Conservation (phyloP, 1,140 invertebrate species). For the Gryllus bimaculatus region DNA sequence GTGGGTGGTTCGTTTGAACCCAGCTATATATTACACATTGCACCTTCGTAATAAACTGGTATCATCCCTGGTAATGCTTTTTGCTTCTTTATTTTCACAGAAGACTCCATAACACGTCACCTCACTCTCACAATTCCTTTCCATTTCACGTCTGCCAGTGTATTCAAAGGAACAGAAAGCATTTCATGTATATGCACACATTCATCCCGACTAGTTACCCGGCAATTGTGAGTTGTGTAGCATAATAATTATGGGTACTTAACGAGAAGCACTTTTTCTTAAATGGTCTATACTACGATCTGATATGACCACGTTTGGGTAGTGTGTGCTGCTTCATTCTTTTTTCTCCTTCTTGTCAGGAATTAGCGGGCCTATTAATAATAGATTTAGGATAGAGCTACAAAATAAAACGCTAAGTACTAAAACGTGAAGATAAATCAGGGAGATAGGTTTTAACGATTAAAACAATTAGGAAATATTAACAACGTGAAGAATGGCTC, state of each 20-base stretch:
- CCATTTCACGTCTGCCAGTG: too few relatives aligned
- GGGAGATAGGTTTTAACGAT: not conserved
- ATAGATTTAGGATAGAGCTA: conserved; percentile 1
- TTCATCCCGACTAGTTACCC: not conserved
- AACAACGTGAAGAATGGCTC: not conserved
- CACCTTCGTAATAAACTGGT: too few relatives aligned
- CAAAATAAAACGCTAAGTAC: not conserved
- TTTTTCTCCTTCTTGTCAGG: not conserved
- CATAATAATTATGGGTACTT: not conserved
- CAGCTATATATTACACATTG: too few relatives aligned
- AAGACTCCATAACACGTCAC: too few relatives aligned
- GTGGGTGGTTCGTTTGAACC: not conserved
- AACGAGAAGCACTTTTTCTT: not conserved
- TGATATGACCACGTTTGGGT: not conserved
- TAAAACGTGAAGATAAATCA: not conserved
- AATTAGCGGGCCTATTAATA: not conserved
- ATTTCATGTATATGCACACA: not conserved
- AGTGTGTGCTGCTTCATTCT: not conserved
- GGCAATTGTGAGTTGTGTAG: not conserved
- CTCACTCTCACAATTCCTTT: too few relatives aligned
- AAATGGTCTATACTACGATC: not conserved
- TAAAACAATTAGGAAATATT: not conserved
- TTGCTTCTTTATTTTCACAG: too few relatives aligned
- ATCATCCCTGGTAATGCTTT: too few relatives aligned
- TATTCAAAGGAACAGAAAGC: not conserved